Conservation (phyloP, 2,113 vertebrate species). For the Apteryx owenii region DNA sequence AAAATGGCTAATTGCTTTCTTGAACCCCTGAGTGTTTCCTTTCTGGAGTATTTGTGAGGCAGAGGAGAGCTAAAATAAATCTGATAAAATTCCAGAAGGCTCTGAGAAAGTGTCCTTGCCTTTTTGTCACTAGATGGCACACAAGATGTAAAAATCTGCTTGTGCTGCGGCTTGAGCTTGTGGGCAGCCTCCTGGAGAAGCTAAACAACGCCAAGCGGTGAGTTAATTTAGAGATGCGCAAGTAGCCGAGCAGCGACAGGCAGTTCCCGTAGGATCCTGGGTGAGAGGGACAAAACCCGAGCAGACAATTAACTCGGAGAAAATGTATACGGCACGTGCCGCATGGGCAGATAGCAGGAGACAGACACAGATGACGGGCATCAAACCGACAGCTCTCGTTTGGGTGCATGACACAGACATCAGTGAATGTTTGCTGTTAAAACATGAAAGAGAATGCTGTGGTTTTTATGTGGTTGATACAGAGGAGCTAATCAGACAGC, state of each 20-base stretch:
- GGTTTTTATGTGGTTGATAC: accelerated
- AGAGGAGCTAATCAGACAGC: neutral
- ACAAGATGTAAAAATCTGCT: constrained; percentile 14
- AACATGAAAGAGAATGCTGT: accelerated
- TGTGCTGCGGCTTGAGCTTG: neutral
- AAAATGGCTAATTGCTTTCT: accelerated
- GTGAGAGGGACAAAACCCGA: neutral
- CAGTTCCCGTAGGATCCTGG: neutral
- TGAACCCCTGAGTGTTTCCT: accelerated
- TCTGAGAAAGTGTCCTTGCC: neutral
- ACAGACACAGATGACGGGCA: accelerated
- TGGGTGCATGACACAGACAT: neutral
- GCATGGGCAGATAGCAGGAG: neutral
- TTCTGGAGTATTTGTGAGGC: accelerated
- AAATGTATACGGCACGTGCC: neutral
- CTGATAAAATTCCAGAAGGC: neutral
- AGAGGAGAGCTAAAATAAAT: neutral
- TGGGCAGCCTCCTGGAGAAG: neutral
- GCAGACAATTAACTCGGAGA: neutral
- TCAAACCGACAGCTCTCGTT: neutral
- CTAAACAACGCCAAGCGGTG: neutral
- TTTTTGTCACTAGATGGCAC: constrained; percentile 72
- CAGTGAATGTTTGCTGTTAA: neutral
- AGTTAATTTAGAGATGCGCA: neutral
- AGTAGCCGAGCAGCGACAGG: neutral